Conservation (phyloP, 2,113 vertebrate genomes). For the Calidris pugnax region DNA sequence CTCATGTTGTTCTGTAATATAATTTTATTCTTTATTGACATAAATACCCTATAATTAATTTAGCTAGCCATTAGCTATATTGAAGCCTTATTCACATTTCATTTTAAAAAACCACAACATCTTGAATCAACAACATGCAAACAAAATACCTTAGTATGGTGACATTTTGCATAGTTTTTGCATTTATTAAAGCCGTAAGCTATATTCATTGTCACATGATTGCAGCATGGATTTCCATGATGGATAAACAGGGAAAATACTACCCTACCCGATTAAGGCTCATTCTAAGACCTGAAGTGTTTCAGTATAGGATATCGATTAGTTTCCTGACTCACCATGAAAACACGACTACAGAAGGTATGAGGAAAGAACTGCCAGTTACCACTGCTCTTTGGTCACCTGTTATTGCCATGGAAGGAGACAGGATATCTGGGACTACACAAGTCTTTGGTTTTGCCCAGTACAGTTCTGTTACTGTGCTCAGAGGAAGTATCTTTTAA, state of each 20-base stretch:
- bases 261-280: neutral
- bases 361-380: neutral
- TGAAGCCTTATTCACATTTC: neutral
- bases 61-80: neutral
- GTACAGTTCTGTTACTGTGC: too few species aligned
- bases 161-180: neutral
- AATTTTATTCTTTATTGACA: conserved; percentile 42
- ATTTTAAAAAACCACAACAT: neutral
- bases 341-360: neutral
- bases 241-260: neutral
- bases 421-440: neutral
- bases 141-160: neutral
- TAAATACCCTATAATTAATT: conserved; percentile 20
- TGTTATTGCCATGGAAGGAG: neutral
- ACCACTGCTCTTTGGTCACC: neutral
- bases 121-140: neutral
- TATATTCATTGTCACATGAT: neutral
- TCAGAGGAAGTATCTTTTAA: neutral
- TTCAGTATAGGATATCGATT: neutral
- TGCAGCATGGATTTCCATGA: neutral
- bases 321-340: too few species aligned
- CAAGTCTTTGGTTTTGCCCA: neutral
- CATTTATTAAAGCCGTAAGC: neutral
- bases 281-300: neutral
- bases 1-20: neutral